Base-by-base conservation (phyloP, 2,888 invertebrate species). In the Frankliniella fusca region DNA sequence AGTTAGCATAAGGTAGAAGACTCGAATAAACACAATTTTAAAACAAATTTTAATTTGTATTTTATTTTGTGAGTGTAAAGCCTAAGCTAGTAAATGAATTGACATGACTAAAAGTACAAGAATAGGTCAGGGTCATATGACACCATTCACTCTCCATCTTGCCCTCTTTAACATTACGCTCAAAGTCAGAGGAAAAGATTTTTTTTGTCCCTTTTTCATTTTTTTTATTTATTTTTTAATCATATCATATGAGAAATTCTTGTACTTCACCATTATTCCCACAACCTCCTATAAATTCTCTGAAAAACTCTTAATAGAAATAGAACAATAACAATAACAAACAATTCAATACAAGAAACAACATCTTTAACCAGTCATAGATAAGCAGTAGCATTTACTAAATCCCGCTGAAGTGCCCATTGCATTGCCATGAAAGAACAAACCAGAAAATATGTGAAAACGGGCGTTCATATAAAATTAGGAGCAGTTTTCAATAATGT, bases 61-160 rank as follows among this genome's bases (percentile, higher is more conserved):
- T 38, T 38, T 38, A 38, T 76, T 76, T 23, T 23, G 70, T 76
- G 70, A 76, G 70, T 76, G 70, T 76, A 76, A 76, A 76, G 70
- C 70, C 70, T 76, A 76, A 76, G 70, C 70, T 76, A 76, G 70
- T 76, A 76, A 76, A 76, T 76, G 70, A 76, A 76, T 76, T 76
- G 70, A 76, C 70, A 76, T 76, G 70, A 76, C 70, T 76, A 76
- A 76, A 76, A 76, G 70, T 76, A 76, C 70, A 76, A 76, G 70
- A 76, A 76, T 76, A 76, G 27, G 70, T 76, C 70, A 76, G 70
- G 70, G 70, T 76, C 70, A 76, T 76, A 27, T 76, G 70, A 76
- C 70, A 76, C 70, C 70, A 27, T 76, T 76, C 70, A 76, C 70
- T 27, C 70, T 27, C 70, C 3, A 12, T 27, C 23, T 76, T 27